phyloP scores from a whole-genome alignment of 2,797 vertebrate species.

The Xerus rutilus region DNA sequence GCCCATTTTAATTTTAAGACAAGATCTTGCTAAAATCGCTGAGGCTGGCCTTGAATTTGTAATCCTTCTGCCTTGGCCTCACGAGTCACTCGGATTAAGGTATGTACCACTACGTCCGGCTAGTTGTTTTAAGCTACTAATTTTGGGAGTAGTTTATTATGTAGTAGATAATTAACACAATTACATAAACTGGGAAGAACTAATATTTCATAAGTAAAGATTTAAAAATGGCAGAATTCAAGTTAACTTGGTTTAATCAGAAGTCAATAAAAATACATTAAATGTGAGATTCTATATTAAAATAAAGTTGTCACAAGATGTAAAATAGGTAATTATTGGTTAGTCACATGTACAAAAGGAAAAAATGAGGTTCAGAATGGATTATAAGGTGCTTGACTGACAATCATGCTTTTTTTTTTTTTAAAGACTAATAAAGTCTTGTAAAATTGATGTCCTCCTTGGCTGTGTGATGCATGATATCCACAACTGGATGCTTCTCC shows the following conservation, averaged over 20 bases:
- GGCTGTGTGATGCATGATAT: background rate
- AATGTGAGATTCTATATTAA: background rate
- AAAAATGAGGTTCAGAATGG: background rate
- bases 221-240: constrained; percentile 30
- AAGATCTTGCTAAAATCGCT: too few relatives aligned
- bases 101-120: too few relatives aligned
- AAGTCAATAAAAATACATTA: constrained; percentile 24
- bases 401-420: background rate
- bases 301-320: constrained; percentile 37
- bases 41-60: too few relatives aligned
- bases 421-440: background rate
- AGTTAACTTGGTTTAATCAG: background rate
- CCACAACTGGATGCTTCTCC: background rate
- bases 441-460: background rate
- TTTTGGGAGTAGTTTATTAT: background rate
- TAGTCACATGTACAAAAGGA: background rate
- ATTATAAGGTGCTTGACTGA: background rate
- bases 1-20: too few relatives aligned
- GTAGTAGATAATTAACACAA: background rate
- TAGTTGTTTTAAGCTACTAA: background rate
- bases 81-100: too few relatives aligned
- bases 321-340: background rate
- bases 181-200: background rate
- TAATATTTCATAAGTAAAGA: background rate
- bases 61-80: too few relatives aligned